Base-by-base conservation (phyloP, 2,888 invertebrate species). In the Rhogogaster chlorosoma region DNA sequence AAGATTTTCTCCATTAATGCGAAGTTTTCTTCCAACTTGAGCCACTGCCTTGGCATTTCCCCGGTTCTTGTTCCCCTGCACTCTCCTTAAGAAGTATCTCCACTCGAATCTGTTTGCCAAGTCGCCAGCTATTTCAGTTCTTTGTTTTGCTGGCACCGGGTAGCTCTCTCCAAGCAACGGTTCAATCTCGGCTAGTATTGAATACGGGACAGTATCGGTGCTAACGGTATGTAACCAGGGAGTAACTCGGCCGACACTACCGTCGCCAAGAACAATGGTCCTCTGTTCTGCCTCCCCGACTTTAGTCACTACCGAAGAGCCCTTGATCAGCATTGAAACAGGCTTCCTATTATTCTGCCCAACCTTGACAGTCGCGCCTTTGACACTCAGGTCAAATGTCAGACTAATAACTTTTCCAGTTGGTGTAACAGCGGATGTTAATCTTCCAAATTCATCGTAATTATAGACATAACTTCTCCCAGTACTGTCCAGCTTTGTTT, bases 41-140 rank as follows among this genome's bases (percentile, higher is more conserved):
- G 97, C 96, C 0, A 98, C 96, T 0, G 96, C 95, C 92, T 96
- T 97, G 87, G 94, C 95, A 90, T 91, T 90, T 1, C 92, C 91
- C 82, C 93, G 93, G 86, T 92, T 92, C 84, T 94, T 93, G 86
- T 91, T 93, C 3, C 95, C 95, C 88, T 96, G 95, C 53, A 96
- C 95, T 87, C 97, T 96, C 78, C 98, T 95, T 85, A 98, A 95
- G 94, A 98, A 98, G 94, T 98, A 99, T 64, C 98, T 95, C 99
- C 99, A 99, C 94, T 99, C 99, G 90, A 99, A 98, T 87, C 98
- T 95, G 91, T 99, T 99, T 0, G 98, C 98, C 84, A 98, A 93
- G 91, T 98, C 98, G 0, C 98, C 98, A 36, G 98, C 97, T 22
- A 98, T 97, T 94, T 98, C 98, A 0, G 97, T 98, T 86, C 97